phyloP scores from a whole-genome alignment of 2,113 vertebrate genomes.

The Sapajus apella region DNA sequence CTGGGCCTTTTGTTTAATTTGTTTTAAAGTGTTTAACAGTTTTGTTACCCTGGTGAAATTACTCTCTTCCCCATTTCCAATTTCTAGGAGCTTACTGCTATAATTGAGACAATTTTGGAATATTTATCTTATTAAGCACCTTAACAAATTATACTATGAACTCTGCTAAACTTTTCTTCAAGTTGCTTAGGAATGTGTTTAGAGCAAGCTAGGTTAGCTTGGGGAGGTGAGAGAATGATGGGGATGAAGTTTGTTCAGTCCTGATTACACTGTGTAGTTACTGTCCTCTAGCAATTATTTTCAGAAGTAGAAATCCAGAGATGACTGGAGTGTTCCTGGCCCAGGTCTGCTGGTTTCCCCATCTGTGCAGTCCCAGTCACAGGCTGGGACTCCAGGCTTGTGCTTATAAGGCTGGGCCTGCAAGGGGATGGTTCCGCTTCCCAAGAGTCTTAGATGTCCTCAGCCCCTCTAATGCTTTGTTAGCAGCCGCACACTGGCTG shows the following conservation, averaged over 20 bases:
- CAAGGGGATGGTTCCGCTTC: neutral
- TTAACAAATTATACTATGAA: neutral
- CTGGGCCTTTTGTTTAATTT: neutral
- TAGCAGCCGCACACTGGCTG: neutral
- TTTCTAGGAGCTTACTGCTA: neutral
- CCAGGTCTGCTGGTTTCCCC: neutral
- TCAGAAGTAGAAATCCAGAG: neutral
- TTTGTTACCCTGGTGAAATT: neutral
- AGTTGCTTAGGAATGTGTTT: neutral
- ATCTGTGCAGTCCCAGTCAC: neutral
- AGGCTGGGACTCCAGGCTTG: neutral
- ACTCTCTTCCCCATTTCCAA: neutral
- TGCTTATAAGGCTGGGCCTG: neutral
- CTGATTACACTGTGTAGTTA: neutral
- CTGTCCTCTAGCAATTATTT: neutral
- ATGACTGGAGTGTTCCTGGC: neutral
- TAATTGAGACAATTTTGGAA: neutral
- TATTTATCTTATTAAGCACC: neutral
- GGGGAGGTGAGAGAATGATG: neutral
- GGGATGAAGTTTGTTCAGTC: neutral
- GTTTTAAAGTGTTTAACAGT: neutral
- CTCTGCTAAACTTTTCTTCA: neutral
- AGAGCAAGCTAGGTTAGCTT: neutral
- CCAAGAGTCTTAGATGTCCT: neutral
- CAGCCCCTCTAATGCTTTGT: neutral